Base-by-base conservation (phyloP, 2,113 vertebrate genomes). In the Leucopsar rothschildi region DNA sequence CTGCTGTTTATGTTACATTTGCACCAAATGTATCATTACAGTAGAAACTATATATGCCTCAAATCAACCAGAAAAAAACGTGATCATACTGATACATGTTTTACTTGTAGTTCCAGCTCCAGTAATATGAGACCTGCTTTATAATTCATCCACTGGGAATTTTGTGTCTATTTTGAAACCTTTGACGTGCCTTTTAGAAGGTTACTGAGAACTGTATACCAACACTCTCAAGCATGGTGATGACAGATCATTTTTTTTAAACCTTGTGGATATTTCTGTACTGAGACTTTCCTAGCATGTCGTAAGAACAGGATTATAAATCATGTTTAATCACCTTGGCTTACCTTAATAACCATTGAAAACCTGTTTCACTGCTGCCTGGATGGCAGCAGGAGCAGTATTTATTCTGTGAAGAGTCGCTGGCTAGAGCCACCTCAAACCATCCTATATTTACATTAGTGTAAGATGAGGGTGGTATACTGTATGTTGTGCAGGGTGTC, bases 101-200 rank as follows among this genome's bases (percentile, higher is more conserved):
- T 33, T 82, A 80, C 42, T 69, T 91, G 39, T 40, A 76, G 39
- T 45, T 84, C 45, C 63, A 87, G 57, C 84, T 95, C 57, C 59
- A 33, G 59, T 49, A 81, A 63, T 50, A 23, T 12, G 35, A 85
- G 73, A 56, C 19, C n/a, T 70, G 37, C 61, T 96, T 78, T 39
- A 42, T 55, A 79, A 87, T 82, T 87, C 42, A 69, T 65, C 70
- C 56, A 10, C 42, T 91, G 89, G 59, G 81, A 95, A 69, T 79
- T 89, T 40, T 79, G 61, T 70, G 59, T 92, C 84, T 92, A 42
- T 94, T 92, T 92, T 87, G 63, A 94, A 92, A 84, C 42, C 50
- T 93, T 66, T 63, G 55, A 50, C 6, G 0, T 69, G 71, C 75
- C 45, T 76, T 18, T 78, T 79, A 69, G 65, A 61, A 49, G 33